Evolutionary conservation across 2,113 vertebrate species (phyloP).

Genomic region (Tenrec ecaudatus): DNA sequence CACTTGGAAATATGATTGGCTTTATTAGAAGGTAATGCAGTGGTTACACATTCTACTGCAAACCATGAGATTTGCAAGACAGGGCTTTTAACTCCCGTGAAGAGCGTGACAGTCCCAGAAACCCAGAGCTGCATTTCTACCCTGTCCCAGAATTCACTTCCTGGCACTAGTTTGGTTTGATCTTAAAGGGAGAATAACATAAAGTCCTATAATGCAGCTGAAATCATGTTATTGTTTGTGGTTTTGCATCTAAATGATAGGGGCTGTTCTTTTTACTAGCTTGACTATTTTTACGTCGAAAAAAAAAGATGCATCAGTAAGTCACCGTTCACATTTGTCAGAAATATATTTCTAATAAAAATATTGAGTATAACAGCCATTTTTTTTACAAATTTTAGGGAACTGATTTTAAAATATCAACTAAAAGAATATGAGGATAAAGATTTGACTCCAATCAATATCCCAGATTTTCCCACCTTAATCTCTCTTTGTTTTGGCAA

Average conservation of each 20-base stretch:
- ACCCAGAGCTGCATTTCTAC: no score
- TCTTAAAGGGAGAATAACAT: not conserved
- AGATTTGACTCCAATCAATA: not conserved
- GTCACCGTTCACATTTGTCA: not conserved
- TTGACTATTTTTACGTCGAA: not conserved
- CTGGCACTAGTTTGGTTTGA: no score
- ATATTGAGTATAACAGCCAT: not conserved
- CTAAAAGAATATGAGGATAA: not conserved
- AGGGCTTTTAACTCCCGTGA: no score
- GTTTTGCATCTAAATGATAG: not conserved
- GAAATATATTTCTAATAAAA: not conserved
- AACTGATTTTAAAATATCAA: not conserved
- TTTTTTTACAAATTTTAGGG: not conserved
- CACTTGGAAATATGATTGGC: not conserved
- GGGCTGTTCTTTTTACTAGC: not conserved
- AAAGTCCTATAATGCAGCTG: not conserved
- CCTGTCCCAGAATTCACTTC: no score
- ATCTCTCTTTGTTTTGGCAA: constrained; percentile 7
- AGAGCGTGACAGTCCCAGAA: no score
- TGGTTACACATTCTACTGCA: no score
- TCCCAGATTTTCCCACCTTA: not conserved
- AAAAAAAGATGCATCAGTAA: not conserved
- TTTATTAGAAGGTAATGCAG: not conserved
- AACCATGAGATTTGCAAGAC: no score
- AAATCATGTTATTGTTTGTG: not conserved